Conservation (phyloP, 2,888 invertebrate genomes). For the Nemotelus nigrinus region DNA sequence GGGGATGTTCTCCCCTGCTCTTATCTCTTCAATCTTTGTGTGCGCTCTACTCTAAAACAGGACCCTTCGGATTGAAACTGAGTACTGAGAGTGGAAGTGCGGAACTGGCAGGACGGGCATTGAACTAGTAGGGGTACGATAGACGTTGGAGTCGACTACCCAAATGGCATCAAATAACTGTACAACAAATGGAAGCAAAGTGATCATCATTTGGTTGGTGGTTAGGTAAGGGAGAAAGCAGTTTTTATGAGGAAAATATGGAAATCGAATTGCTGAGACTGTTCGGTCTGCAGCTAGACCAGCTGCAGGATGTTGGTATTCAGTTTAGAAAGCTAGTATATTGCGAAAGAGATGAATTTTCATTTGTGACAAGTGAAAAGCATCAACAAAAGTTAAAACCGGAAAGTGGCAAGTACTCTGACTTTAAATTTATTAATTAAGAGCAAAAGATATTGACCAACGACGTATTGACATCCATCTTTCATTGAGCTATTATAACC, state of each 20-base stretch:
- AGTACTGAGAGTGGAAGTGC: no score
- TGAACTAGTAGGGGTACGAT: background rate
- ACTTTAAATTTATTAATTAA: no score
- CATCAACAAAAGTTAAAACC: no score
- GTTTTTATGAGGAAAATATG: slow-evolving; percentile 50
- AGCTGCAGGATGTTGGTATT: background rate
- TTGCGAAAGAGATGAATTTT: no score
- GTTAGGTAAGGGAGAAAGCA: slow-evolving; percentile 45
- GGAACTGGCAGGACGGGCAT: no score
- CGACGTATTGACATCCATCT: no score
- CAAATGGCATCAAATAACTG: slow-evolving; percentile 47
- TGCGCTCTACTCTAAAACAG: background rate
- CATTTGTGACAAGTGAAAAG: no score
- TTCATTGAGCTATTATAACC: no score
- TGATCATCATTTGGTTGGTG: slow-evolving; percentile 48
- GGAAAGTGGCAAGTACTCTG: no score
- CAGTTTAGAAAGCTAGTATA: no score
- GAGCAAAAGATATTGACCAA: no score
- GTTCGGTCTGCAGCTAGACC: background rate
- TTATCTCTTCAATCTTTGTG: background rate
- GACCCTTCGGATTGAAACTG: background rate
- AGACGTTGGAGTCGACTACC: slow-evolving; percentile 28
- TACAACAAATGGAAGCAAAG: slow-evolving; percentile 50
- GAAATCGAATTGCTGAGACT: slow-evolving; percentile 45
- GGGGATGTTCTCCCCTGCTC: slow-evolving; percentile 36